Base-by-base conservation (phyloP, 2,113 vertebrate genomes). In the Sapayoa aenigma region DNA sequence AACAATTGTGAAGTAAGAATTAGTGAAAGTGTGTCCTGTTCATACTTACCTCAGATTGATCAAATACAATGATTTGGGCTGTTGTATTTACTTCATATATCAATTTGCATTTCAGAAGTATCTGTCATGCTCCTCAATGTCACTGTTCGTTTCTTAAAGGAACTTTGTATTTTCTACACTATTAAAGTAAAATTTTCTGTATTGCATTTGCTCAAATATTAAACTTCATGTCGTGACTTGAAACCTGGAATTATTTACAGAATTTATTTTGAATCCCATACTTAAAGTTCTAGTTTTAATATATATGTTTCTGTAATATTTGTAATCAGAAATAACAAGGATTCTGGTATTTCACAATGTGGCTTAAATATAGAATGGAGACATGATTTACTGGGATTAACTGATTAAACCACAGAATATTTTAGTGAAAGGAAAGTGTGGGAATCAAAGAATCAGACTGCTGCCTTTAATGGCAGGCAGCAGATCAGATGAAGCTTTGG, bases 121-220 rank as follows among this genome's bases (percentile, higher is more conserved):
- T 79, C 52, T 76, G 0, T 52, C 22, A 18, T 91, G 69, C 60
- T 90, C 52, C 87, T 89, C 49, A 44, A 69, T 52, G 35, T 55
- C 52, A 23, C 35, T 14, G 35, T 96, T 47, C 20, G 46, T 47
- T 97, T 95, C 94, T 89, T 62, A 83, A 67, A 89, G 78, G 79
- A 96, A 96, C 82, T 84, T 71, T 31, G 9, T 86, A 23, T 91
- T 83, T 85, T 91, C 55, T 95, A 81, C 18, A 47, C 21, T 41
- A 76, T 85, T 56, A n/a, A 87, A 84, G 22, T 77, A 86, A 94
- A 56, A 35, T 83, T 90, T 87, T 75, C 66, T 67, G 2, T 73
- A 47, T 33, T 77, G 27, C 84, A 25, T 96, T 93, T 96, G 15
- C 44, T 94, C 33, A 80, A 56, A 44, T 93, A 83, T 28, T 91